Conservation (phyloP, 2,888 invertebrate genomes). For the Tupiocoris notatus region DNA sequence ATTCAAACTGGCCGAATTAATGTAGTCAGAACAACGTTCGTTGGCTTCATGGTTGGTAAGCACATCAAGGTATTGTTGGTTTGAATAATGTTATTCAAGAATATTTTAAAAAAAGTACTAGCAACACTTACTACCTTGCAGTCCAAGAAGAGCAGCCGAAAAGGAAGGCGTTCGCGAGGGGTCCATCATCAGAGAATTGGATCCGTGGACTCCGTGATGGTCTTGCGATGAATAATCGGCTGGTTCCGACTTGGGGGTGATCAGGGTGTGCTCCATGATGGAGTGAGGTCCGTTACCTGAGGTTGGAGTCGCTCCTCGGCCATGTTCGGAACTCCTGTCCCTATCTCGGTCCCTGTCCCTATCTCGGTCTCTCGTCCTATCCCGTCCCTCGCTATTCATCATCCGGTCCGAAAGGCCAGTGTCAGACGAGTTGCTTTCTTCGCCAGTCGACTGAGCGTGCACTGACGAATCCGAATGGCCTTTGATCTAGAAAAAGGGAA, state of each 20-base stretch:
- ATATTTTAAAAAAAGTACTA: background rate
- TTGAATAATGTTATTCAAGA: too few relatives aligned
- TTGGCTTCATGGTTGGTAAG: too few relatives aligned
- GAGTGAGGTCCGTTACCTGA: constrained; percentile 46
- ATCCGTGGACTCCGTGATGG: constrained; percentile 32
- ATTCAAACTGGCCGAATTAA: too few relatives aligned
- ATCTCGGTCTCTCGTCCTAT: constrained; percentile 57
- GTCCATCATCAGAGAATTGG: constrained; percentile 59
- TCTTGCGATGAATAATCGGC: constrained; percentile 61
- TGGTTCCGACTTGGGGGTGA: constrained; percentile 72
- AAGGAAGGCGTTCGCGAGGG: constrained; percentile 70
- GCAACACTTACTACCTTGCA: constrained; percentile 66
- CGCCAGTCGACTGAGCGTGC: constrained; percentile 71
- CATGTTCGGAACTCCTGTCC: background rate
- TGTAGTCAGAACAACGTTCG: too few relatives aligned
- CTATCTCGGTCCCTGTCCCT: background rate
- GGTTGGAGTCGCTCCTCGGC: constrained; percentile 2
- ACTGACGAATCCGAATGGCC: constrained; percentile 61
- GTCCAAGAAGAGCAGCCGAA: constrained; percentile 74
- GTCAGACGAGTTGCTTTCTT: constrained; percentile 81
- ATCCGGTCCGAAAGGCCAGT: constrained; percentile 70
- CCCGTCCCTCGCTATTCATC: constrained; percentile 63
- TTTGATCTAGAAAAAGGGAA: constrained; percentile 52
- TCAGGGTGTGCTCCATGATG: constrained; percentile 55
- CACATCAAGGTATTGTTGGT: too few relatives aligned